A percentile compares a stretch with the other conserved stretches of the same genome.
Evolutionary conservation across 1,140 invertebrate species (phyloP).

Genomic region (Centruroides vittatus): DNA sequence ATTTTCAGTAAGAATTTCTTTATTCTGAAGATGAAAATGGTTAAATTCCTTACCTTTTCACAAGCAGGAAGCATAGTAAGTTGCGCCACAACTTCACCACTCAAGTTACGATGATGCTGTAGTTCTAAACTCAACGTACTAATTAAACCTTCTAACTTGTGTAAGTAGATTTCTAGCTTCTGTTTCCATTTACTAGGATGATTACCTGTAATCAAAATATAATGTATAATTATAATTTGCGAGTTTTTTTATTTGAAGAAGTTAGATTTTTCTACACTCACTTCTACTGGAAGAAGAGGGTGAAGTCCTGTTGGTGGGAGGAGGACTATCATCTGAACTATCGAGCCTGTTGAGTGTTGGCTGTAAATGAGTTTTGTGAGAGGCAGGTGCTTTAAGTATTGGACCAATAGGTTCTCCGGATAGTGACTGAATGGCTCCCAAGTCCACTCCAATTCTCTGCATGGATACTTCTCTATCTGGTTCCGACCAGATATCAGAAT

Average conservation of each 20-base stretch:
- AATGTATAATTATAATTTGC: background rate
- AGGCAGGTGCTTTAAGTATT: background rate
- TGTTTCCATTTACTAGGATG: background rate
- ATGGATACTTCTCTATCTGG: constrained; percentile 11
- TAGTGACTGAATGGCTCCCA: background rate
- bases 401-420: background rate
- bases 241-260: background rate
- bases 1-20: no score
- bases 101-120: background rate
- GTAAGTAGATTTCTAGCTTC: background rate
- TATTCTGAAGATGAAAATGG: no score
- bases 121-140: background rate
- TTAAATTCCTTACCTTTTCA: no score
- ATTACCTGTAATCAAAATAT: background rate
- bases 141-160: background rate
- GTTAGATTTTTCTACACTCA: background rate
- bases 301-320: background rate
- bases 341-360: background rate
- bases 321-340: background rate
- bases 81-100: background rate
- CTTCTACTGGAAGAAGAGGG: no score
- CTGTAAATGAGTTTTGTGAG: background rate
- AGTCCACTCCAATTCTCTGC: constrained; percentile 11
- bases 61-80: no score
- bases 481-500: constrained; percentile 15